Base-by-base conservation (phyloP, 37 sponge, comb jelly and placozoan genomes). In the Halichondria panicea region DNA sequence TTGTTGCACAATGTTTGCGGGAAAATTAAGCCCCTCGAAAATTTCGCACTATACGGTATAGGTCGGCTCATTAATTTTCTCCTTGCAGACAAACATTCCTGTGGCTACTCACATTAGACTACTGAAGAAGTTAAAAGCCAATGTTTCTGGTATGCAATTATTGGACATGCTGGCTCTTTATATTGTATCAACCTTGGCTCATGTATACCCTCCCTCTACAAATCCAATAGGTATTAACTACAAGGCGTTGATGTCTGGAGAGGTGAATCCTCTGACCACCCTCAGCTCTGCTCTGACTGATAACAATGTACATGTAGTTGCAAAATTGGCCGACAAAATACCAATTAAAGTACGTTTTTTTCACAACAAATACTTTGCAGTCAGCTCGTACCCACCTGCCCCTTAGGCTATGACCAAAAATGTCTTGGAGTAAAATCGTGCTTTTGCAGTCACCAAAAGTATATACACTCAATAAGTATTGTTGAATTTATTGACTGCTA, bases 291-390 rank as follows among this genome's bases (percentile, higher is more conserved):
- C 55, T 19, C 79, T 91, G 37, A 52, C 44, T 38, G 41, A 54
- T n/a, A 48, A 64, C 55, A 91, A 78, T 27, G 80, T 91, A 41
- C 92, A 91, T 39, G 55, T 75, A 41, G 62, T 91, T 13, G 83
- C 92, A 24, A 78, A 87, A 27, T 41, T 91, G 22, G 88, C 92
- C 21, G 38, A 31, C 39, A 77, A 73, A 37, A 82, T 91, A 19
- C 90, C 90, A 4, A 43, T 45, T 32, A 64, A 61, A 41, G 85
- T 69, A 5, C 45, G 41, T 1, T n/a, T 30, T 18, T 13, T 6
- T 55, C n/a, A n/a, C n/a, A n/a, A n/a, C n/a, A n/a, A n/a, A n/a
- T n/a, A n/a, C n/a, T n/a, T n/a, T n/a, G n/a, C n/a, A n/a, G n/a
- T n/a, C n/a, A n/a, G n/a, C n/a, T n/a, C n/a, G n/a, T n/a, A n/a